Evolutionary conservation across 1,140 invertebrate species (phyloP), one percentile per base, ranked within the genome.

Genomic region (Zaprionus lachaisei): DNA sequence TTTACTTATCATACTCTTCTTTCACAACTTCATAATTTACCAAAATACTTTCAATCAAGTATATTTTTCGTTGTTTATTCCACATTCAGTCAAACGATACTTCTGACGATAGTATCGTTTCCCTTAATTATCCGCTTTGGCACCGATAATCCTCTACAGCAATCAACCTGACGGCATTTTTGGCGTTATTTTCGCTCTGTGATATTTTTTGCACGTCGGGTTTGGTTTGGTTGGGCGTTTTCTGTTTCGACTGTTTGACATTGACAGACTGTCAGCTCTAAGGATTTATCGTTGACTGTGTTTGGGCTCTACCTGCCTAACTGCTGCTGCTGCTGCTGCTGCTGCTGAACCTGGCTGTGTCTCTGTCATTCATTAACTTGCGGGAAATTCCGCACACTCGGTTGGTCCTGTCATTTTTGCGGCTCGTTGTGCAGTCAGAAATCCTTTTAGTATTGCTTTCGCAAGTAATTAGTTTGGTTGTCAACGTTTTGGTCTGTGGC

Each of bases 401-500:
- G 38, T 24, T 22, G 20, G 20, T 47, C 24, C 56, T 38, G 49
- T 55, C 60, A 72, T 79, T 79, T 79, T 72, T 61, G 37, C 60
- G 56, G 66, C 26, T 60, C 55, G 38, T 63, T 73, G 34, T 28
- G 62, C 49, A 47, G 17, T 2, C 2, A n/a, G 31, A 73, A 75
- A 81, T 81, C 77, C 77, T 47, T 75, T 72, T 68, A 72, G 62
- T 60, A 51, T 79, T 79, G 72, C 76, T 71, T 68, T 81, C 57
- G 65, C 76, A 79, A 78, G 71, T 75, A 81, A 81, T 81, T 81
- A 81, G 79, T 81, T 79, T 77, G 77, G 64, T 77, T 81, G 79
- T 81, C 79, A 81, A 67, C 79, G 44, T 79, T 57, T 70, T 64
- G 63, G 61, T 73, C 15, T 70, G 56, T 77, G 62, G 68, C 62